Percentiles rank a stretch among this genome's conserved stretches.
Evolutionary conservation across 2,797 vertebrate species (phyloP).

Genomic region (Cossypha heuglini): DNA sequence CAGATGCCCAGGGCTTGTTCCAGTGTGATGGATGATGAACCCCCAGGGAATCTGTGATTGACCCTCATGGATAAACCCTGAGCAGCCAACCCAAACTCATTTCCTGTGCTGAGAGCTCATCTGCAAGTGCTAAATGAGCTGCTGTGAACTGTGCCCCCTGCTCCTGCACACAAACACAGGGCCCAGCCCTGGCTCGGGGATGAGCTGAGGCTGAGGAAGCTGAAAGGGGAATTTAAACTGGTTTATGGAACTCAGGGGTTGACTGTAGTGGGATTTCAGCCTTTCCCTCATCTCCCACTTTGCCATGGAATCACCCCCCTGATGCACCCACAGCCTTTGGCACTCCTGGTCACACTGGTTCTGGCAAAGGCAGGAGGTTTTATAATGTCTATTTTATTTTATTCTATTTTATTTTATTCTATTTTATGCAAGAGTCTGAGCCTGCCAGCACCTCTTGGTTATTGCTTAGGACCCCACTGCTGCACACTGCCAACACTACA

Average conservation of each 20-base stretch:
- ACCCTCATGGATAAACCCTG: background rate
- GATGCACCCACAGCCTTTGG: background rate
- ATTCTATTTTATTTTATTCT: background rate
- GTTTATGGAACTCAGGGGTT: background rate
- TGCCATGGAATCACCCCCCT: background rate
- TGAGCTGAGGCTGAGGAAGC: background rate
- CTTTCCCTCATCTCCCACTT: background rate
- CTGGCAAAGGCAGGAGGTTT: background rate
- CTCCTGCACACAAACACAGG: background rate
- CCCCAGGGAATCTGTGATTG: background rate
- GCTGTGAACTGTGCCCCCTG: background rate
- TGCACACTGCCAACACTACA: background rate
- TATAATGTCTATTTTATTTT: too few relatives aligned
- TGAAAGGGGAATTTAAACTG: background rate
- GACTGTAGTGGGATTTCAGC: background rate
- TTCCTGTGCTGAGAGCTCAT: background rate
- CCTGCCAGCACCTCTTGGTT: background rate
- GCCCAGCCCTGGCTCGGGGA: background rate
- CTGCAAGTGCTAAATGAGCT: background rate
- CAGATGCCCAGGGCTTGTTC: background rate
- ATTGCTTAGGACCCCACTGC: background rate
- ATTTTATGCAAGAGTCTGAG: background rate
- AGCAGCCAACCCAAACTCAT: background rate
- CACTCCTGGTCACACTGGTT: background rate
- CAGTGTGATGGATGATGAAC: background rate